These are phyloP conservation scores for Margarornis squamiger DNA, from an alignment of 2,797 vertebrate genomes.

Conservation along the genomic window DNA sequence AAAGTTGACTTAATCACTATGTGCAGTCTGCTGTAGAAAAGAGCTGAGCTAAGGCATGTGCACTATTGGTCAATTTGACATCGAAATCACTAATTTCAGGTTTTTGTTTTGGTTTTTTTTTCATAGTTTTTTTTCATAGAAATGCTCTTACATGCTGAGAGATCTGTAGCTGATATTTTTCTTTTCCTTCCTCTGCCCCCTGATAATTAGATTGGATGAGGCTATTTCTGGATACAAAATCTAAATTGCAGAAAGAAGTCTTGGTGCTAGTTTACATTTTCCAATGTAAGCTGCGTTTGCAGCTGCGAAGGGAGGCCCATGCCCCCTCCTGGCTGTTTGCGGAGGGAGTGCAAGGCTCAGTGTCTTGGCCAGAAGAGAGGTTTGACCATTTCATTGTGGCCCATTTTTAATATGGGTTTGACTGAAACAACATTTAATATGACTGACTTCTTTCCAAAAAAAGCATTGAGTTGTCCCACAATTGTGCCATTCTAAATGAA, in stretches of 20 bases:
- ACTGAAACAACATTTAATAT: rapidly evolving
- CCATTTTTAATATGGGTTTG: neutral
- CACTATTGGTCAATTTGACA: neutral
- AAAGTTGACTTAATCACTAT: conserved; percentile 42
- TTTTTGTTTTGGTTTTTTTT: neutral
- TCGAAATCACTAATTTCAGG: conserved; percentile 15
- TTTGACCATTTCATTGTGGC: neutral
- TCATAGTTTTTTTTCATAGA: neutral
- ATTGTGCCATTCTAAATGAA: neutral
- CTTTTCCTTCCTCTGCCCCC: neutral
- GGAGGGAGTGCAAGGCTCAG: neutral
- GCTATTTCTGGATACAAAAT: neutral
- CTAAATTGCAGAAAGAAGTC: neutral
- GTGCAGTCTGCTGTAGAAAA: neutral
- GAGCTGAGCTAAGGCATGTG: conserved; percentile 1
- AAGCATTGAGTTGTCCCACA: neutral
- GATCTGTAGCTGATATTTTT: neutral
- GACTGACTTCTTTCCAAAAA: neutral
- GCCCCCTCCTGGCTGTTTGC: neutral
- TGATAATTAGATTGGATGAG: neutral
- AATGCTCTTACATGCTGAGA: neutral
- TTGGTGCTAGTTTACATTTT: neutral
- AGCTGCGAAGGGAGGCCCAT: neutral
- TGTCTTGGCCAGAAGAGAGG: neutral
- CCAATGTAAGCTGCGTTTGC: neutral